These are phyloP conservation scores for Ethmia dodecea DNA, from an alignment of 2,888 invertebrate genomes.

Conservation along the genomic window DNA sequence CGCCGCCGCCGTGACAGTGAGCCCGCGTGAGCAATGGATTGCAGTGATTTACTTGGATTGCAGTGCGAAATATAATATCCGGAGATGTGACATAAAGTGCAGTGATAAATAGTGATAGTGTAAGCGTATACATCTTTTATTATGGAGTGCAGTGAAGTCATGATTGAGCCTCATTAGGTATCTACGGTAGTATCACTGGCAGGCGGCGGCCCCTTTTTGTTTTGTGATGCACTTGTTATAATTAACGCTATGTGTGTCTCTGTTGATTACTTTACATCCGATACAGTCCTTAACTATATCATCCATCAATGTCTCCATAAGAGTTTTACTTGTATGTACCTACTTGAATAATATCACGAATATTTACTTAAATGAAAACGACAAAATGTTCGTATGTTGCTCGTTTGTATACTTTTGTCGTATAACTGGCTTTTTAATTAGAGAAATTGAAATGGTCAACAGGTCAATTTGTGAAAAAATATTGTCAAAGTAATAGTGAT, in stretches of 20 bases:
- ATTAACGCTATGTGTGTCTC: conserved; percentile 48
- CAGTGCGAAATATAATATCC: conserved; percentile 59
- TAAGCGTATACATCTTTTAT: conserved; percentile 31
- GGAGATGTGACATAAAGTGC: conserved; percentile 55
- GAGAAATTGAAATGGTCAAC: too few species aligned
- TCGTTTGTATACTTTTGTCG: too few species aligned
- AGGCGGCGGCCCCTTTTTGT: conserved; percentile 62
- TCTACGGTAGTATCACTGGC: conserved; percentile 34
- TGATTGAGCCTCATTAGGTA: conserved; percentile 23
- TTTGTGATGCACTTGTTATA: conserved; percentile 61
- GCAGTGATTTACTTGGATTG: conserved; percentile 72
- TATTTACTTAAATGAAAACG: too few species aligned
- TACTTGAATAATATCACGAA: too few species aligned
- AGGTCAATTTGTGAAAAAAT: too few species aligned
- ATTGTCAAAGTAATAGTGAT: too few species aligned
- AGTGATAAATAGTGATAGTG: conserved; percentile 65
- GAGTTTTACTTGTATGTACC: too few species aligned
- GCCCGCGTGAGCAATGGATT: conserved; percentile 53
- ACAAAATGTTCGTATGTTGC: too few species aligned
- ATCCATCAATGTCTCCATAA: too few species aligned
- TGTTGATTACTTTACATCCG: not conserved
- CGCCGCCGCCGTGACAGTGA: conserved; percentile 64
- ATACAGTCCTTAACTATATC: too few species aligned
- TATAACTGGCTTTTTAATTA: too few species aligned
- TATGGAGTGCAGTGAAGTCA: conserved; percentile 51